Percentiles rank a stretch among this genome's conserved stretches.
Evolutionary conservation across 2,888 invertebrate genomes (phyloP).

Genomic region (Priocnemis perturbator): DNA sequence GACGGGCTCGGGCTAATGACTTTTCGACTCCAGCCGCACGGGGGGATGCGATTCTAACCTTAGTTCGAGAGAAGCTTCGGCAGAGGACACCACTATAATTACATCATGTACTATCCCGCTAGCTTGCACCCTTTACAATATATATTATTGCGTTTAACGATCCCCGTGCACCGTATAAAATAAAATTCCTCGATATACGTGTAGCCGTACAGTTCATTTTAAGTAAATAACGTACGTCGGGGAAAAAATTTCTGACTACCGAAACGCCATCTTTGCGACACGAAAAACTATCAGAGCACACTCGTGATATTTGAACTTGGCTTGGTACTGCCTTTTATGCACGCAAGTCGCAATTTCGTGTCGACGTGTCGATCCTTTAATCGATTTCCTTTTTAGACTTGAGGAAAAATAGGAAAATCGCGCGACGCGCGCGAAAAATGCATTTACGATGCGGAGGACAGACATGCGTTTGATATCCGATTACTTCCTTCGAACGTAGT

Average conservation of each 20-base stretch:
- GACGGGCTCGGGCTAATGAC: too few species aligned
- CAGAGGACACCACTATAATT: constrained; percentile 64
- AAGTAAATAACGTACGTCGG: constrained; percentile 28
- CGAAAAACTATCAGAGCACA: constrained; percentile 13
- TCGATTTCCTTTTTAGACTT: background rate
- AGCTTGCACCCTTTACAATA: constrained; percentile 3
- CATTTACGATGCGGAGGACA: too few species aligned
- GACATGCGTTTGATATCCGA: too few species aligned
- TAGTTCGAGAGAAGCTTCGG: constrained; percentile 62
- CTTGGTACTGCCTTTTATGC: background rate
- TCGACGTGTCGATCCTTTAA: background rate
- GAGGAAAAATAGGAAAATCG: too few species aligned
- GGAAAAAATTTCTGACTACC: constrained; percentile 35
- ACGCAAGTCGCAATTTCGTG: background rate
- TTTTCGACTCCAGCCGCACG: constrained; percentile 20
- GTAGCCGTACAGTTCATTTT: constrained; percentile 20
- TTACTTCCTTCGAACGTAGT: too few species aligned
- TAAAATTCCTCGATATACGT: constrained; percentile 8
- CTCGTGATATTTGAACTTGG: constrained; percentile 20
- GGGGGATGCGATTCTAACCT: constrained; percentile 57
- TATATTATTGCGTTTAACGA: constrained; percentile 37
- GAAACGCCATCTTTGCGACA: constrained; percentile 50
- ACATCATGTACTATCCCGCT: constrained; percentile 25
- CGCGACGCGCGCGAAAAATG: too few species aligned
- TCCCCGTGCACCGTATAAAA: constrained; percentile 15